Base-by-base conservation (phyloP, 2,113 vertebrate genomes). In the Hypomesus transpacificus region DNA sequence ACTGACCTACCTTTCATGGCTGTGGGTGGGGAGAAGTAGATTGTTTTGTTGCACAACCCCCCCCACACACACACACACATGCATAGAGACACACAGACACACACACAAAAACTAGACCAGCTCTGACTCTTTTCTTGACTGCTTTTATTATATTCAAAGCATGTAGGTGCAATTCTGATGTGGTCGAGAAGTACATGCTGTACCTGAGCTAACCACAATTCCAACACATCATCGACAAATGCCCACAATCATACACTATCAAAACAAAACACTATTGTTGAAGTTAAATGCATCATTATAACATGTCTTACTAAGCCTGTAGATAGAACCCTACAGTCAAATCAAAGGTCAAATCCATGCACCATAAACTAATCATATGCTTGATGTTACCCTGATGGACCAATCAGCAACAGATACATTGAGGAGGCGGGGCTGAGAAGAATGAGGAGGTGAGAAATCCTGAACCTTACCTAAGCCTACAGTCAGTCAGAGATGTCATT, bases 361-460 rank as follows among this genome's bases (percentile, higher is more conserved):
- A 21, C 17, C 24, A 11, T 66, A 21, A 77, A 20, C 17, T 69
- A 81, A 31, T 28, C 17, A 53, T 69, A 76, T 68, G 58, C 9
- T 46, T 11, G 59, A 64, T 72, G 53, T 77, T 82, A 14, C 57
- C 21, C 59, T 76, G 75, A 70, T 77, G 71, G 77, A 75, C 87
- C 87, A 91, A 92, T 90, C 80, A 86, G 70, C 77, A 51, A 73
- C 56, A 72, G 61, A 59, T 53, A 58, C 67, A 22, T 54, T 79
- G 56, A 84, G 86, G 86, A 88, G 89, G 87, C 89, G 90, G 90
- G 87, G 85, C 87, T 76, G 82, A 68, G 46, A 71, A 84, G 64
- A 77, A 46, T 74, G 52, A 74, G 65, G 80, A 87, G 87, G 83
- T 91, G 90, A 87, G 73, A 46, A 84, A 84, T 80, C 75, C 56